A percentile compares a stretch with the other conserved stretches of the same genome.
Evolutionary conservation across 2,797 vertebrate genomes (phyloP).

Genomic region (Hydrocynus forskahlii): DNA sequence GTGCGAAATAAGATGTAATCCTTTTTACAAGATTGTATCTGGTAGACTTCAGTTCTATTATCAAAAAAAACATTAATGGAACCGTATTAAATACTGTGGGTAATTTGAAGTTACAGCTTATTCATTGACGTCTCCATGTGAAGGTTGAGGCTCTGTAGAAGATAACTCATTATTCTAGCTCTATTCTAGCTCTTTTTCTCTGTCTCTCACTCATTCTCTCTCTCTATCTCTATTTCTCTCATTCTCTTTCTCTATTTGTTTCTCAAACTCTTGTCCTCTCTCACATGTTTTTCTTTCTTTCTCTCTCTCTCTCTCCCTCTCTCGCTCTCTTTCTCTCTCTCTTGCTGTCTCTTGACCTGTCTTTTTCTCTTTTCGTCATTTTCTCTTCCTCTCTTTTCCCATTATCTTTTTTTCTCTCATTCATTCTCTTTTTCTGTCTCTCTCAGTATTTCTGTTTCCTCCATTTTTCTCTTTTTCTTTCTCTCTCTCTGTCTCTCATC

Average conservation of each 20-base stretch:
- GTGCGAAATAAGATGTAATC: constrained; percentile 13
- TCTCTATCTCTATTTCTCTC: no score
- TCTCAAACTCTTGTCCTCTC: neutral
- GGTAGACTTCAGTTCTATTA: neutral
- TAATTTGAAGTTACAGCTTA: neutral
- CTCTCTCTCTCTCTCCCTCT: neutral
- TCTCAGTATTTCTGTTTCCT: neutral
- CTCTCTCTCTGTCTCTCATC: neutral
- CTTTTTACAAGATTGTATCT: neutral
- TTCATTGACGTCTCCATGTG: constrained; percentile 6
- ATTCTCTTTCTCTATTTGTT: neutral
- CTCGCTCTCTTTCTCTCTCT: neutral
- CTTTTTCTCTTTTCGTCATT: neutral
- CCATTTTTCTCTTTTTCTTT: neutral
- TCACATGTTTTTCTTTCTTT: neutral
- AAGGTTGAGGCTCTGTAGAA: neutral
- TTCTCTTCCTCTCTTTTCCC: neutral
- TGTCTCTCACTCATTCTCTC: neutral
- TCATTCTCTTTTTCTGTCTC: neutral
- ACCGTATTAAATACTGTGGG: neutral
- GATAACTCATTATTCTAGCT: neutral
- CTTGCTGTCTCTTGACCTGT: neutral
- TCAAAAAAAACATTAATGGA: neutral
- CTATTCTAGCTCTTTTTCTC: neutral
- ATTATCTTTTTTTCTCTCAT: neutral